These are phyloP conservation scores for Pammene aurita DNA, from an alignment of 2,888 invertebrate genomes.

Conservation along the genomic window DNA sequence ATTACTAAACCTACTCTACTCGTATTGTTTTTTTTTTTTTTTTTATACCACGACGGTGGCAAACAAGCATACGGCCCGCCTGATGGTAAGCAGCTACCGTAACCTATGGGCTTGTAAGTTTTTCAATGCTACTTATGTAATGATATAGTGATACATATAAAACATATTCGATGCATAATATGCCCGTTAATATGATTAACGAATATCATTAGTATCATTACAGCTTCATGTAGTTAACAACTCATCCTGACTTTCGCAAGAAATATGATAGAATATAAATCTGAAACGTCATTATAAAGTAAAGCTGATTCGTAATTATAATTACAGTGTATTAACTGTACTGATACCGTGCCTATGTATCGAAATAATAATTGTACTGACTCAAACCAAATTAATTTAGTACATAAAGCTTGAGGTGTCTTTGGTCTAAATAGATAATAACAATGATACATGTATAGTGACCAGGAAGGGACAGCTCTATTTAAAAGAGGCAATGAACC, in stretches of 20 bases:
- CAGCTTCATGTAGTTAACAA: constrained; percentile 10
- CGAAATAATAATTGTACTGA: too few species aligned
- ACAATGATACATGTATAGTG: constrained; percentile 10
- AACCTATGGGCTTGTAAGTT: neutral
- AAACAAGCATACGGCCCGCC: too few species aligned
- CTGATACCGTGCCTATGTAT: neutral
- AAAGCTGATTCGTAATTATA: neutral
- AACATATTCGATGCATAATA: constrained; percentile 3
- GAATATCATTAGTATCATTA: constrained; percentile 19
- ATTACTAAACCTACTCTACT: neutral
- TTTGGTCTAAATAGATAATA: neutral
- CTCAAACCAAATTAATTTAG: too few species aligned
- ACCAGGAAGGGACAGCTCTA: constrained; percentile 35
- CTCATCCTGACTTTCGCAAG: constrained; percentile 30
- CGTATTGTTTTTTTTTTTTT: too few species aligned
- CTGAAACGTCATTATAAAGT: constrained; percentile 6
- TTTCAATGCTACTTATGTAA: neutral
- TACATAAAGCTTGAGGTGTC: neutral
- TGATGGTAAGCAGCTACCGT: too few species aligned
- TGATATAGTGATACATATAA: neutral
- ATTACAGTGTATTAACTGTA: constrained; percentile 2
- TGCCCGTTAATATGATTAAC: constrained; percentile 13
- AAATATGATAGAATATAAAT: constrained; percentile 23
- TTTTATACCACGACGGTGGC: too few species aligned
- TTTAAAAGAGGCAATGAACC: constrained; percentile 36